Base-by-base conservation (phyloP, 2,797 vertebrate genomes). In the Enteromius radiatus region DNA sequence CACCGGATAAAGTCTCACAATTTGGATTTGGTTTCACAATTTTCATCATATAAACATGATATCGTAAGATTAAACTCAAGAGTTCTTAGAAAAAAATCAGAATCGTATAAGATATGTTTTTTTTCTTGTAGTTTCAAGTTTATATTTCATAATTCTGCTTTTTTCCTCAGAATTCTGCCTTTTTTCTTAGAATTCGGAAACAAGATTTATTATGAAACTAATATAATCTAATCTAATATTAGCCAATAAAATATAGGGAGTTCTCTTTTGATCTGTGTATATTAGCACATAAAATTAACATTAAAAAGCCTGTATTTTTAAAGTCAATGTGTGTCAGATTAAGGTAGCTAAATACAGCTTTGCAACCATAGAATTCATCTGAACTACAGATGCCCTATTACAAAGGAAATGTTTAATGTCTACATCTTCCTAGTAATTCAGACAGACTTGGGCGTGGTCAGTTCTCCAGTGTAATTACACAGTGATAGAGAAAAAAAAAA, bases 401-500 rank as follows among this genome's bases (percentile, higher is more conserved):
- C 23, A 31, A 11, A 33, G n/a, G 15, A 54, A 47, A 84, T n/a
- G 31, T 26, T 54, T 75, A 12, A 33, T 43, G 52, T 23, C 11
- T 75, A 33, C 67, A 41, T 63, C 78, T 41, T 23, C 65, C 71
- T 36, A 15, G 2, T 61, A 81, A 52, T 28, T 11, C 7, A 45
- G 11, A 23, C 71, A 68, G 33, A 43, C 10, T 19, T n/a, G 23
- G 28, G 3, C 15, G n/a, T 33, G 19, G 54, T 69, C 67, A 31
- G 65, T 75, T 19, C n/a, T 43, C 14, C 12, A 26, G 23, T 23
- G 38, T 63, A 70, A 49, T 76, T 49, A 33, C 73, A 52, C 31
- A 8, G 76, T 3, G 6, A 21, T 70, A 36, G 5, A 63, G 59
- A 8, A 14, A 7, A 67, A 64, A 31, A 65, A 31, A 83, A 88